Evolutionary conservation across 23 tunicate genomes (phyloP), one percentile per base, ranked within the genome.

Genomic region (Aplidium turbinatum): DNA sequence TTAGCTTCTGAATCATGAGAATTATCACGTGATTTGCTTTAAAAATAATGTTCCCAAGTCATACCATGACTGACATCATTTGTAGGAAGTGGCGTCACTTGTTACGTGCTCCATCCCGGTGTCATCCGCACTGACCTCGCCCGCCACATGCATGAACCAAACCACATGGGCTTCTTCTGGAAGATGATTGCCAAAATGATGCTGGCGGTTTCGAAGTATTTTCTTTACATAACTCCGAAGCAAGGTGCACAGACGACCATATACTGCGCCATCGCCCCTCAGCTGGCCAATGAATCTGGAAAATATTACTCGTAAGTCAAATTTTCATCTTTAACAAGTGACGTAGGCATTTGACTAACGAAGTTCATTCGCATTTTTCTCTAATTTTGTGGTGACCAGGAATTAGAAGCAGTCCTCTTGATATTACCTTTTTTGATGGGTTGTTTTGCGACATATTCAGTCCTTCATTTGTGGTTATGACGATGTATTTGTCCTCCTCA

Each of bases 71-170:
- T n/a, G n/a, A n/a, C n/a, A n/a, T n/a, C n/a, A n/a, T 45, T 18
- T 60, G 18, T 73, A 89, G 96, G 89, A 38, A 90, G 85, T 0
- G 89, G 85, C 23, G 85, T 90, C 0, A 77, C 97, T 1, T 78
- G 85, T 73, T 75, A 90, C 65, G 28, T 66, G 6, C 26, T 90
- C 9, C 97, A 90, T 78, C 97, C 97, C 26, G 97, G 97, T 1
- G 26, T 68, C 29, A 85, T 90, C 3, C 28, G 6, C 29, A 90
- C 97, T 1, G 89, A 83, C 11, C 73, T 90, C 2, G 77, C 77
- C 3, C 67, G 97, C 4, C 81, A 90, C 26, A 52, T 90, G 76
- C 19, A 51, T 0, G 72, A 66, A 4, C 28, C 30, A 22, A 66
- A 51, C 30, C 72, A 66, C 51, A 7, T 66, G 21, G 51, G 51